Conservation (phyloP, 2,797 vertebrate species). For the Poeciliopsis presidionis region DNA sequence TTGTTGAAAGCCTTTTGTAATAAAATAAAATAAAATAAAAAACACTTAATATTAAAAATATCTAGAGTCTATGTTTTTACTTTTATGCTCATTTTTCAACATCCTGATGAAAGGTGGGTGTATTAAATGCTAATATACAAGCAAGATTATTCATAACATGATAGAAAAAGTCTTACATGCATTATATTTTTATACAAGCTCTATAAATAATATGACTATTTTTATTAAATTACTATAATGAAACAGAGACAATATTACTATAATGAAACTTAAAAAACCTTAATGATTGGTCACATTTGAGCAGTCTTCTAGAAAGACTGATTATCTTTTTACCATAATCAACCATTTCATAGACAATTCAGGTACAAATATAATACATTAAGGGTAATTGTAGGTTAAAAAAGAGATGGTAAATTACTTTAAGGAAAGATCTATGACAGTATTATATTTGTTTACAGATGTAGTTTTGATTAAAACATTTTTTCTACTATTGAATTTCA, state of each 20-base stretch:
- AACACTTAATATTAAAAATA: neutral
- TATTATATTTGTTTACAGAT: neutral
- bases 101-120: neutral
- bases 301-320: neutral
- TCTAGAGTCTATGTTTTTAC: neutral
- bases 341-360: neutral
- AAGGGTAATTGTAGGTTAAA: neutral
- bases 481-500: neutral
- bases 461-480: neutral
- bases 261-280: neutral
- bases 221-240: neutral
- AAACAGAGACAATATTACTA: neutral
- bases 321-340: neutral
- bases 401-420: neutral
- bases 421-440: neutral
- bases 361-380: neutral
- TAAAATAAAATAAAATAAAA: constrained; percentile 46
- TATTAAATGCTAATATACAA: neutral
- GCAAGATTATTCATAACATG: neutral
- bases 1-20: constrained; percentile 31
- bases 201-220: neutral
- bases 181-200: neutral
- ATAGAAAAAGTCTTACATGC: neutral
- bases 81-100: neutral
- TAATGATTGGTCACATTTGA: neutral